Evolutionary conservation across 2,888 invertebrate species (phyloP).

Genomic region (Eupithecia exiguata): DNA sequence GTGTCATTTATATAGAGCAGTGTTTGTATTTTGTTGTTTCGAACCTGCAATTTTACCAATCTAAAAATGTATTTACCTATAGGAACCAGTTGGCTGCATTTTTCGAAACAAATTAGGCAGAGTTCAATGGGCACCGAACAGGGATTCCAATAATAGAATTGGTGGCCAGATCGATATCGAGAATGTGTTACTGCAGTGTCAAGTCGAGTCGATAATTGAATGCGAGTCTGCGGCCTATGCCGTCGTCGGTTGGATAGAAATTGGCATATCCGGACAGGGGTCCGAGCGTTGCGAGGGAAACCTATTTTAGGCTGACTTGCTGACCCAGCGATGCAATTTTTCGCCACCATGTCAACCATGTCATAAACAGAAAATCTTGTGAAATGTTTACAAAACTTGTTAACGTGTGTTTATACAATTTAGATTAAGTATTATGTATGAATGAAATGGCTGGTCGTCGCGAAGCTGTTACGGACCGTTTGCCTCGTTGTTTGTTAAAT

Average conservation of each 20-base stretch:
- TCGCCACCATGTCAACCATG: neutral
- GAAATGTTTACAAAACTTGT: neutral
- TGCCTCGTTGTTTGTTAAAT: slow-evolving; percentile 74
- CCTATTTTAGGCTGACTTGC: slow-evolving; percentile 46
- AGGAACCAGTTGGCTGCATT: slow-evolving; percentile 1
- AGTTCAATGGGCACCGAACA: slow-evolving; percentile 11
- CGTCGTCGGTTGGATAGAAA: slow-evolving; percentile 56
- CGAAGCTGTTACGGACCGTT: slow-evolving; percentile 65
- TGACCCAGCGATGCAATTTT: slow-evolving; percentile 36
- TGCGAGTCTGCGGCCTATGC: slow-evolving; percentile 54
- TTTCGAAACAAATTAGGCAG: slow-evolving; percentile 7
- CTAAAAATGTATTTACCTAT: neutral
- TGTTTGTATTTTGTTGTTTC: neutral
- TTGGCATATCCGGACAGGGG: slow-evolving; percentile 70
- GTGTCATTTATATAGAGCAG: neutral
- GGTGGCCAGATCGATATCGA: slow-evolving; percentile 25
- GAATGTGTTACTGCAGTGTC: slow-evolving; percentile 48
- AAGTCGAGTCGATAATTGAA: slow-evolving; percentile 65
- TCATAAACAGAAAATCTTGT: neutral
- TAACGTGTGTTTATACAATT: slow-evolving; percentile 5
- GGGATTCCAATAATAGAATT: slow-evolving; percentile 24
- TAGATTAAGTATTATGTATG: slow-evolving; percentile 35
- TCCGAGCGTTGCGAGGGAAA: slow-evolving; percentile 48
- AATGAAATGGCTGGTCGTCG: slow-evolving; percentile 43
- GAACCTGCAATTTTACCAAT: neutral